Evolutionary conservation across 92 coral and sea anemone species (phyloP), one percentile per base, ranked within the genome.

Genomic region (Montipora capitata): DNA sequence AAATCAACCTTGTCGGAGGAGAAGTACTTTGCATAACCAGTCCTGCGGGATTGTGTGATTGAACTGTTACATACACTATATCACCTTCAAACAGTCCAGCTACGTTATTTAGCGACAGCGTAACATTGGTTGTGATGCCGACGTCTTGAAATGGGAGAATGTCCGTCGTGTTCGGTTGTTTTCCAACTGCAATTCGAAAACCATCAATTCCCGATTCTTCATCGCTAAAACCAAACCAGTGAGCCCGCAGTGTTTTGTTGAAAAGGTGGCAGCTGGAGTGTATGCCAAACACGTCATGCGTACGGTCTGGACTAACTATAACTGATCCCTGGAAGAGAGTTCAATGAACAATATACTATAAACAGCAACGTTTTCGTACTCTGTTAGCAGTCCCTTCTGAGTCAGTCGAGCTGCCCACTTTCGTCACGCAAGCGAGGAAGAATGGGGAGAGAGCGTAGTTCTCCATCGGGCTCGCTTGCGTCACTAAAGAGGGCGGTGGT

Each of bases 191-290:
- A 10, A 96, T 93, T 14, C 94, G 92, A 90, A 96, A 96, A 40
- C 93, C 94, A 3, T 95, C 86, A 45, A 96, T 89, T 1, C 95
- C 93, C 12, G 99, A 89, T 64, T 95, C 93, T 10, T 85, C 41
- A 78, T 96, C 99, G 40, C 80, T 44, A 78, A 96, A 96, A 9
- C 94, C 93, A 40, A 82, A 80, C 99, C 99, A 96, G 71, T 93
- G 96, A 81, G 86, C 88, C 58, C 99, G 98, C 68, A 96, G 62
- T 41, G 99, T 96, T 57, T 87, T 81, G 89, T 96, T 96, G 77
- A 84, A 85, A 41, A 94, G 88, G 65, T 96, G 99, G 71, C 96
- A 95, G 92, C 91, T 94, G 38, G 96, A 86, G 49, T 96, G 99
- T 56, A 93, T 74, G 7, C 91, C 92, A 67, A 81, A 89, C 8